Evolutionary conservation across 2,888 invertebrate genomes (phyloP).

Genomic region (Tiphia femorata): DNA sequence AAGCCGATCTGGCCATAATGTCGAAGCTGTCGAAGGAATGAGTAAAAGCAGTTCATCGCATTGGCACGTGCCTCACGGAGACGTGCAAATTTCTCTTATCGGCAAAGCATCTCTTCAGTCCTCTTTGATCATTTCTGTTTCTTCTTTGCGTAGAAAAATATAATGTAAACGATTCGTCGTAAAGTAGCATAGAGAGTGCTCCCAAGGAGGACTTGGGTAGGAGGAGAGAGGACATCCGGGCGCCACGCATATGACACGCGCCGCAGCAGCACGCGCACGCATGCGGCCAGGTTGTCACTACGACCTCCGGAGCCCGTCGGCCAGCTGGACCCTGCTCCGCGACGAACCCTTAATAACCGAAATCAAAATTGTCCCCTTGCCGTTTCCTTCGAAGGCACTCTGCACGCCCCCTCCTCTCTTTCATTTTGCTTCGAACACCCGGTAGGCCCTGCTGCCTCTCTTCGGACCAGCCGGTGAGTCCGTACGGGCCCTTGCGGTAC

Average conservation of each 20-base stretch:
- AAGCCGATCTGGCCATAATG: no score
- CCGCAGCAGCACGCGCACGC: neutral
- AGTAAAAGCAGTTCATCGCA: no score
- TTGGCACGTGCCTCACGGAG: neutral
- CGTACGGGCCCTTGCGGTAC: no score
- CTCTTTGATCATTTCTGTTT: no score
- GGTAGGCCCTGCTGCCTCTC: neutral
- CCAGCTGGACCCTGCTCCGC: neutral
- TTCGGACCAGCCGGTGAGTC: neutral
- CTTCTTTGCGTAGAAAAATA: no score
- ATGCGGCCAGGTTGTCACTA: neutral
- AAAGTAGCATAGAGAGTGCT: neutral
- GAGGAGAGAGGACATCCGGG: conserved; percentile 5
- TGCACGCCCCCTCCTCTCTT: no score
- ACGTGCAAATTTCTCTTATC: no score
- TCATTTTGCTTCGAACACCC: no score
- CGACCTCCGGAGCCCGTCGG: neutral
- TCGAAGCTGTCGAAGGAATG: no score
- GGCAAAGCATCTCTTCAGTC: no score
- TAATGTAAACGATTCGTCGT: no score
- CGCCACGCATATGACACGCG: neutral
- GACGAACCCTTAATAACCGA: neutral
- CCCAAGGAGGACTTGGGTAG: neutral
- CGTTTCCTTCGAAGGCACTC: neutral
- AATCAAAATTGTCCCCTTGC: neutral